Percentiles rank a stretch among this genome's conserved stretches.
Evolutionary conservation across 2,113 vertebrate genomes (phyloP).

Genomic region (Pluvianellus socialis): DNA sequence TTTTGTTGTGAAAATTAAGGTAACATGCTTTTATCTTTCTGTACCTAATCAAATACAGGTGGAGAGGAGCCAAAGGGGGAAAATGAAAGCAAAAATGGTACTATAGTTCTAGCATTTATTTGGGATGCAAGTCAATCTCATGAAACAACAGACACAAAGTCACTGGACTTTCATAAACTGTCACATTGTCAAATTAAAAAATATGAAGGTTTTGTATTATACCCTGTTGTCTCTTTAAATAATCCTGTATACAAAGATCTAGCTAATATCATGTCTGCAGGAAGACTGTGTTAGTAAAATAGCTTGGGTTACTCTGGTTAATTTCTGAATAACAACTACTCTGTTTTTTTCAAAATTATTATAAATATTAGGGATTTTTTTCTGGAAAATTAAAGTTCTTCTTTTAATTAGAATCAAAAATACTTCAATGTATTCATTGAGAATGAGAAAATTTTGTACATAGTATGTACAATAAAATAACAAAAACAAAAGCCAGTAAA

Average conservation of each 20-base stretch:
- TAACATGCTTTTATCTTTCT: conserved; percentile 40
- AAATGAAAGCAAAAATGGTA: conserved; percentile 5
- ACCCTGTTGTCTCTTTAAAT: background rate
- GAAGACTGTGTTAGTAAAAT: background rate
- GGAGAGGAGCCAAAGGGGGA: background rate
- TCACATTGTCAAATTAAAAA: background rate
- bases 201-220: background rate
- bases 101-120: background rate
- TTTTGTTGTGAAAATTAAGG: conserved; percentile 45
- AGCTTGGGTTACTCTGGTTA: background rate
- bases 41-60: conserved; percentile 61
- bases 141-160: background rate
- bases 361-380: background rate
- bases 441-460: background rate
- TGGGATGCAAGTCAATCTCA: background rate
- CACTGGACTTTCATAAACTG: background rate
- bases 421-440: background rate
- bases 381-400: background rate
- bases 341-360: background rate
- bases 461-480: background rate
- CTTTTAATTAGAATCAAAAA: background rate
- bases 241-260: background rate
- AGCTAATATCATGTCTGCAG: background rate
- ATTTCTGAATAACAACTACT: background rate
- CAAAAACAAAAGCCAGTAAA: background rate